Evolutionary conservation across 2,888 invertebrate genomes (phyloP), one percentile per base, ranked within the genome.

Genomic region (Oscheius onirici): DNA sequence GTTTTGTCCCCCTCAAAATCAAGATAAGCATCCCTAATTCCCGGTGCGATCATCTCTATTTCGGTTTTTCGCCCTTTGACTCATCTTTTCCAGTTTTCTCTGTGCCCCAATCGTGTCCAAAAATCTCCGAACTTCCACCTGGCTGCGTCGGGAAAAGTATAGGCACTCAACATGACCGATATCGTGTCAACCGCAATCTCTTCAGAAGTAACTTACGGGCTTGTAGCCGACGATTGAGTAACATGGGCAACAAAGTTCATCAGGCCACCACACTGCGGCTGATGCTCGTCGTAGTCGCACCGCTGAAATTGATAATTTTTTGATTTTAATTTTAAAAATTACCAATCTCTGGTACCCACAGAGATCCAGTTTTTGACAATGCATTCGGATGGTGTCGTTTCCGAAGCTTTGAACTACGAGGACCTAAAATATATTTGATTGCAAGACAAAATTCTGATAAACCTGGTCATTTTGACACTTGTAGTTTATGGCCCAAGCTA

Each of bases 321-420:
- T n/a, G n/a, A n/a, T n/a, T n/a, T n/a, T n/a, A n/a, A n/a, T n/a
- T n/a, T n/a, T n/a, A n/a, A 41, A 49, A 63, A 22, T 3, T 55
- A 84, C 84, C 79, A 86, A 68, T 51, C 78, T 76, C 34, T 84
- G 78, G 61, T 83, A 83, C 10, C 86, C 86, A 58, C 86, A 86
- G 8, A 86, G 72, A 55, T 87, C 83, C n/a, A 87, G 66, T 40
- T 77, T 71, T 69, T 87, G 86, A 72, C 86, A 86, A 70, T 86
- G 86, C 86, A 86, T 86, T 68, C 86, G 79, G 54, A 86, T 86
- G 5, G 86, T 86, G 68, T 86, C 86, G 73, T 86, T 86, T n/a
- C 86, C 86, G 66, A 86, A 86, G 8, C 78, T 82, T 73, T 86
- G 86, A 10, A 86, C 84, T 22, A 86, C 84, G 6, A 87, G 76